These are phyloP conservation scores for Bombus confusus DNA, from an alignment of 1,140 invertebrate genomes.

Conservation along the genomic window DNA sequence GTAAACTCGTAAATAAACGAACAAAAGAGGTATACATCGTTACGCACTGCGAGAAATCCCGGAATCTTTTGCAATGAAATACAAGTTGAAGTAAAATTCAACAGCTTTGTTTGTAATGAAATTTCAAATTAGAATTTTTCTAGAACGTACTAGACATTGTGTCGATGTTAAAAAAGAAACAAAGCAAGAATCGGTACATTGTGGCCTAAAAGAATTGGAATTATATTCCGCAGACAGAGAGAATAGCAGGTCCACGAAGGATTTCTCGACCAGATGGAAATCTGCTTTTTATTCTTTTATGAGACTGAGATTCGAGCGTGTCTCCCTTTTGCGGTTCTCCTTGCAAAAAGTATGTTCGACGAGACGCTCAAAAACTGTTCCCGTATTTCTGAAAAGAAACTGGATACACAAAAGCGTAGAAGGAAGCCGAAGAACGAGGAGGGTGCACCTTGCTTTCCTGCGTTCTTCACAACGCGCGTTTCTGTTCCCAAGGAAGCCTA, in stretches of 20 bases:
- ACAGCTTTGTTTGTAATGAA: background rate
- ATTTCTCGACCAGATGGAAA: conserved; percentile 19
- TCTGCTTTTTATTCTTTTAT: conserved; percentile 22
- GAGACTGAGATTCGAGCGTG: background rate
- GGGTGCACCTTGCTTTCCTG: conserved; percentile 72
- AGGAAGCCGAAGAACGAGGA: conserved; percentile 33
- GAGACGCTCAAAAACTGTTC: conserved; percentile 60
- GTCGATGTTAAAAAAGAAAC: background rate
- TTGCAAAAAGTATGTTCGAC: conserved; percentile 30
- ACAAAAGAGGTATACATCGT: too few species aligned
- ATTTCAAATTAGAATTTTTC: background rate
- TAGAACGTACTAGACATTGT: background rate
- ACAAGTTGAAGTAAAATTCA: too few species aligned
- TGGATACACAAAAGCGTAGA: conserved; percentile 62
- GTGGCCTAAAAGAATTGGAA: background rate
- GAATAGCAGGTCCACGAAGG: background rate
- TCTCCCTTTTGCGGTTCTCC: conserved; percentile 46
- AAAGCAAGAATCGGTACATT: background rate
- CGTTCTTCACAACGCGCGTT: background rate
- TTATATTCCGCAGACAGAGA: background rate
- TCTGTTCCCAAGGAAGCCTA: background rate
- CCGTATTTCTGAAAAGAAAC: conserved; percentile 79
- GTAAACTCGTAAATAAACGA: too few species aligned
- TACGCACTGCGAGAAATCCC: rapidly evolving
- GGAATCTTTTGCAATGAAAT: too few species aligned